phyloP scores from a whole-genome alignment of 1,140 invertebrate genomes.

The Pomacea maculata region DNA sequence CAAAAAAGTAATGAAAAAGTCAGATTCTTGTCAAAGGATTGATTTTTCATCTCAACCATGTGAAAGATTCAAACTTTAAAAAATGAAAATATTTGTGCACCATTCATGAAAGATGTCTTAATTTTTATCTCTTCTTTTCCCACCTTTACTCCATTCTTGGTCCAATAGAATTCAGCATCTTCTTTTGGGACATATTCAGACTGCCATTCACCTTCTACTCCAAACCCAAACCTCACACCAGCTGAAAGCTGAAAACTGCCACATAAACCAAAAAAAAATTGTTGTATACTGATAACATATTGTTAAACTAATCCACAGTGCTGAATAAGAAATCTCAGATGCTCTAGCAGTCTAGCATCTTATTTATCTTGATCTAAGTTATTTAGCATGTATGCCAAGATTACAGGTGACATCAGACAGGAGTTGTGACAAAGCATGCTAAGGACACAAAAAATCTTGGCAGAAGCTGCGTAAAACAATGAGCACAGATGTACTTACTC shows the following conservation, averaged over 20 bases:
- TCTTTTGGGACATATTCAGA: slow-evolving; percentile 45
- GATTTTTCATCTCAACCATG: neutral
- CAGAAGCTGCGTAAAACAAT: too few species aligned
- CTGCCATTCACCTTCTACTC: slow-evolving; percentile 46
- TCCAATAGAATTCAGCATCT: slow-evolving; percentile 37
- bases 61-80: neutral
- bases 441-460: too few species aligned
- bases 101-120: neutral
- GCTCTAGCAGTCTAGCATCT: too few species aligned
- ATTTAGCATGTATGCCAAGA: too few species aligned
- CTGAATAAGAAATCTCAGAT: too few species aligned
- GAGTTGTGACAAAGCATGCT: too few species aligned
- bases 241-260: slow-evolving; percentile 41
- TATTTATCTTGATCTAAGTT: too few species aligned
- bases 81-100: neutral
- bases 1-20: too few species aligned
- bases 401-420: too few species aligned
- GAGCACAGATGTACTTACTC: too few species aligned
- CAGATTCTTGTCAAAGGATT: too few species aligned
- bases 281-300: neutral
- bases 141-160: slow-evolving; percentile 47
- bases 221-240: slow-evolving; percentile 42
- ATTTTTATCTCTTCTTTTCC: slow-evolving; percentile 8
- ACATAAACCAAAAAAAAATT: neutral
- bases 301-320: too few species aligned